These are phyloP conservation scores for Buathra laborator DNA, from an alignment of 2,888 invertebrate genomes.

Conservation along the genomic window DNA sequence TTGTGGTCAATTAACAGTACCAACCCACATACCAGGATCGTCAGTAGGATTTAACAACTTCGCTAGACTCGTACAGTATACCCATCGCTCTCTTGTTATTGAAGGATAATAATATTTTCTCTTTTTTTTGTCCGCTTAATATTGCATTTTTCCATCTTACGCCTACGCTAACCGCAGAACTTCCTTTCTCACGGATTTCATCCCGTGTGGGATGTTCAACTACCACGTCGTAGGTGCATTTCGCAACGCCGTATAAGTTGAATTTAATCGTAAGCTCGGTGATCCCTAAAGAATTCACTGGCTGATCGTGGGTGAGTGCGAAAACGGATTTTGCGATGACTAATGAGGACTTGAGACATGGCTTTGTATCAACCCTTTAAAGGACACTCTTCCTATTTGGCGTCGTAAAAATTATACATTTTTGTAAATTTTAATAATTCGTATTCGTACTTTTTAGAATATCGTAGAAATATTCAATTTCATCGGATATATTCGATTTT, in stretches of 20 bases:
- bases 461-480: too few relatives aligned
- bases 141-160: not conserved
- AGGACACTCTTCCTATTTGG: not conserved
- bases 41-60: conserved; percentile 11
- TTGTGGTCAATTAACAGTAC: conserved; percentile 13
- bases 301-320: conserved; percentile 10
- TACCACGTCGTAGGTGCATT: conserved; percentile 59
- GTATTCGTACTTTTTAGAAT: too few relatives aligned
- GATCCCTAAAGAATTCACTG: conserved; percentile 4
- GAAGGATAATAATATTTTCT: conserved; percentile 4
- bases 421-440: not conserved
- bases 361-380: not conserved
- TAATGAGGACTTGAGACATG: conserved; percentile 3
- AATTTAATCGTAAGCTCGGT: conserved; percentile 25
- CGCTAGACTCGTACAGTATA: not conserved
- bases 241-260: conserved; percentile 40
- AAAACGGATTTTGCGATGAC: conserved; percentile 18
- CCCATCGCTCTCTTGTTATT: conserved; percentile 39
- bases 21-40: conserved; percentile 36
- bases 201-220: conserved; percentile 47
- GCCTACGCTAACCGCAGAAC: conserved; percentile 12
- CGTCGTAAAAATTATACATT: not conserved
- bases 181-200: conserved; percentile 55
- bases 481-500: too few relatives aligned
- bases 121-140: not conserved